phyloP scores from a whole-genome alignment of 2,113 vertebrate species.

The Podocnemis expansa region DNA sequence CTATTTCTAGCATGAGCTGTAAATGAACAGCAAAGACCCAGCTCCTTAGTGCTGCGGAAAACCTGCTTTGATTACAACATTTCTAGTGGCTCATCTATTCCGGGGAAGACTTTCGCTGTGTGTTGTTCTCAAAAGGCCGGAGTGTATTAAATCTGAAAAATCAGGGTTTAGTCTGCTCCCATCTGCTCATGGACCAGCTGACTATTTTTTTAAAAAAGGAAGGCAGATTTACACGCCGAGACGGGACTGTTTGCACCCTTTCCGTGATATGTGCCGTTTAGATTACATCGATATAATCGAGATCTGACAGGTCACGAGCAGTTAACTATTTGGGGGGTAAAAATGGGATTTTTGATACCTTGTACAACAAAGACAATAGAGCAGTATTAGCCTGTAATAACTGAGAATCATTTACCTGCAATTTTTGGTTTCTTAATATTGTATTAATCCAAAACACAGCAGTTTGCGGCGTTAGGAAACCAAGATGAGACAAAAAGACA shows the following conservation, averaged over 20 bases:
- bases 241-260: conserved; percentile 64
- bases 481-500: not conserved
- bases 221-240: conserved; percentile 52
- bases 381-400: conserved; percentile 38
- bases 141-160: conserved; percentile 61
- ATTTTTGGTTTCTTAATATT: not conserved
- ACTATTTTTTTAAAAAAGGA: conserved; percentile 46
- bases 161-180: conserved; percentile 62
- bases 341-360: not conserved
- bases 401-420: conserved; percentile 2
- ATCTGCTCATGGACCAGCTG: conserved; percentile 62
- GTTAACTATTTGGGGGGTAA: conserved; percentile 55
- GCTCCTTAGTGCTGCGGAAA: not conserved
- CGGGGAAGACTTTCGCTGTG: conserved; percentile 48
- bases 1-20: conserved; percentile 59
- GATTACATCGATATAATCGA: conserved; percentile 52
- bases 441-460: conserved; percentile 13
- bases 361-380: too few relatives aligned
- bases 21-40: conserved; percentile 49
- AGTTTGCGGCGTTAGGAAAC: conserved; percentile 41
- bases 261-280: conserved; percentile 45
- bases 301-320: conserved; percentile 55
- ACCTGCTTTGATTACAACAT: conserved; percentile 16
- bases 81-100: conserved; percentile 53
- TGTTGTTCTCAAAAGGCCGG: conserved; percentile 59